Conservation (phyloP, 2,113 vertebrate genomes). For the Oenanthe oenanthe region DNA sequence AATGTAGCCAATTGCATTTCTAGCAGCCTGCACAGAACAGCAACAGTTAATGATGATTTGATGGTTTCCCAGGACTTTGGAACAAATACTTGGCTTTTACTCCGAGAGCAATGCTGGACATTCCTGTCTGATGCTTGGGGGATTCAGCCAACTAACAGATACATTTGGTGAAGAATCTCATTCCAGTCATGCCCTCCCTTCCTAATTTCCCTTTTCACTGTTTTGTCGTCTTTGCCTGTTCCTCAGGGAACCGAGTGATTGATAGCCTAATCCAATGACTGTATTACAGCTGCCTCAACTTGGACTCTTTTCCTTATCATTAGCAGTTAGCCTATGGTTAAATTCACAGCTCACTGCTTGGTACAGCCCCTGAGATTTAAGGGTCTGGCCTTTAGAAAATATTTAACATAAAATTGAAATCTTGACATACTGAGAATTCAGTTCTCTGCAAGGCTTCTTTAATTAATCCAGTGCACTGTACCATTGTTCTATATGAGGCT, state of each 20-base stretch:
- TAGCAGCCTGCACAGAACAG: neutral
- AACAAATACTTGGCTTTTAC: conserved; percentile 58
- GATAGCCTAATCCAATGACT: conserved; percentile 90
- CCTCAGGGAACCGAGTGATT: conserved; percentile 83
- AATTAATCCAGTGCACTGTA: conserved; percentile 87
- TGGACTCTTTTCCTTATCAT: conserved; percentile 88
- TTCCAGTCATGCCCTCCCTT: conserved; percentile 82
- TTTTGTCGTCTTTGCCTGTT: conserved; percentile 82
- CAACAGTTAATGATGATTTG: conserved; percentile 12
- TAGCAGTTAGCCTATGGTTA: conserved; percentile 92
- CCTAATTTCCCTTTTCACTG: conserved; percentile 83
- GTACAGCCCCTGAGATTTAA: conserved; percentile 90
- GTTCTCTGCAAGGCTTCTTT: conserved; percentile 83
- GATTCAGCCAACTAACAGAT: conserved; percentile 71
- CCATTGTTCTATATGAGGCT: conserved; percentile 74
- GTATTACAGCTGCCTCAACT: conserved; percentile 84
- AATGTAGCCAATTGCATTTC: neutral
- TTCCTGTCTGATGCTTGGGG: conserved; percentile 58
- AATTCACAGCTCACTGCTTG: conserved; percentile 89
- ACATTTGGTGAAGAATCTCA: conserved; percentile 77
- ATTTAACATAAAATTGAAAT: conserved; percentile 94
- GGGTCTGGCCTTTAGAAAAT: conserved; percentile 92
- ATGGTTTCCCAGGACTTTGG: conserved; percentile 26
- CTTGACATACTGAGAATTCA: conserved; percentile 87
- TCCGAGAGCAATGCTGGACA: conserved; percentile 45